Percentiles rank a stretch among this genome's conserved stretches.
Evolutionary conservation across 2,888 invertebrate genomes (phyloP).

Genomic region (Formica aserva): DNA sequence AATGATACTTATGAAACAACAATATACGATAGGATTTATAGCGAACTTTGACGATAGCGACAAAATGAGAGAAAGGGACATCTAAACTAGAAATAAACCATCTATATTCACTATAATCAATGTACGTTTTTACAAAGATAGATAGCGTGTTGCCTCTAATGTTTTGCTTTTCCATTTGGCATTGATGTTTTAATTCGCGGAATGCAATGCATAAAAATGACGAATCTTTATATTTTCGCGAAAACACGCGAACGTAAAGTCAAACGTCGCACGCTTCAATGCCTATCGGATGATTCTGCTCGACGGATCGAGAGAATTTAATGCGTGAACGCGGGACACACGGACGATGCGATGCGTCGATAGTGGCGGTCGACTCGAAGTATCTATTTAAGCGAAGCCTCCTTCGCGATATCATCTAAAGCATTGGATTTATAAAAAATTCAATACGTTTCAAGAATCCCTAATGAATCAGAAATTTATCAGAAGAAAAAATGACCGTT

Average conservation of each 20-base stretch:
- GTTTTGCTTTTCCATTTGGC: background rate
- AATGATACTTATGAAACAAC: background rate
- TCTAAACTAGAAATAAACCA: background rate
- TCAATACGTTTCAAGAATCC: background rate
- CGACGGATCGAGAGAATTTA: constrained; percentile 66
- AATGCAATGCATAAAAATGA: background rate
- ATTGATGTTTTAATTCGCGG: constrained; percentile 16
- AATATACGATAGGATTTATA: background rate
- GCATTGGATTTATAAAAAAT: background rate
- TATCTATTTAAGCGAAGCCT: constrained; percentile 1
- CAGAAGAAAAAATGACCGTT: background rate
- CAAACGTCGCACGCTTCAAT: constrained; percentile 42
- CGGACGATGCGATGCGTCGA: background rate
- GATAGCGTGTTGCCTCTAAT: background rate
- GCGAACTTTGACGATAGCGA: background rate
- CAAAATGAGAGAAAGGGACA: background rate
- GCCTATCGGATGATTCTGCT: constrained; percentile 66
- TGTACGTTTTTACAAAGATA: background rate
- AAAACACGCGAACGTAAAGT: constrained; percentile 24
- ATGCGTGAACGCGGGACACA: constrained; percentile 54
- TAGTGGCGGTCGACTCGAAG: background rate
- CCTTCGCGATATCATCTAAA: background rate
- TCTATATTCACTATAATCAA: no score
- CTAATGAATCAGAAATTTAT: background rate
- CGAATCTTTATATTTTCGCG: constrained; percentile 11